Percentiles rank a stretch among this genome's conserved stretches.
Evolutionary conservation across 2,797 vertebrate genomes (phyloP).

Genomic region (Cryptoprocta ferox): DNA sequence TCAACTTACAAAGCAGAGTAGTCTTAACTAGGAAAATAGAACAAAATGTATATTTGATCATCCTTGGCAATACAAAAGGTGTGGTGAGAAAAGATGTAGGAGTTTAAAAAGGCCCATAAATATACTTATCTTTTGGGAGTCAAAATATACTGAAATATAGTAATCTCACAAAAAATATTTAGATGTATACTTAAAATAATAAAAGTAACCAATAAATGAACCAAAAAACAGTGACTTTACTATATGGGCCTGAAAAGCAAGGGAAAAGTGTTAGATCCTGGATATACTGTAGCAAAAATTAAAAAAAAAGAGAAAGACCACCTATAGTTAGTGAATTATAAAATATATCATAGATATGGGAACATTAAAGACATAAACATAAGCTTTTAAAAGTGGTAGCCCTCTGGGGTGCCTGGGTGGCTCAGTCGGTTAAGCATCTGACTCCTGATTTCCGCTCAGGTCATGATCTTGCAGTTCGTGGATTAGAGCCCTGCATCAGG

Average conservation of each 20-base stretch:
- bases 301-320: constrained; percentile 1
- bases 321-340: not conserved
- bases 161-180: not conserved
- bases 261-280: not conserved
- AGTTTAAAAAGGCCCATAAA: not conserved
- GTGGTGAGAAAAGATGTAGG: not conserved
- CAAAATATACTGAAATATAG: constrained; percentile 1
- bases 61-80: not conserved
- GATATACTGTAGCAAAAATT: not conserved
- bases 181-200: constrained; percentile 10
- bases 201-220: not conserved
- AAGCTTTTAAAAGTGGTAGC: not conserved
- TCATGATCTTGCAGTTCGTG: too few species aligned
- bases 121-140: not conserved
- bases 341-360: not conserved
- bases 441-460: too few species aligned
- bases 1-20: not conserved
- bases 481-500: too few species aligned
- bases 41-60: not conserved
- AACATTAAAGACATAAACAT: not conserved
- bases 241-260: not conserved
- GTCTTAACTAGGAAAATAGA: not conserved
- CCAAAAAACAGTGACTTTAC: not conserved
- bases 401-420: not conserved
- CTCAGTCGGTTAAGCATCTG: too few species aligned